Evolutionary conservation across 2,113 vertebrate species (phyloP).

Genomic region (Ammodytes marinus): DNA sequence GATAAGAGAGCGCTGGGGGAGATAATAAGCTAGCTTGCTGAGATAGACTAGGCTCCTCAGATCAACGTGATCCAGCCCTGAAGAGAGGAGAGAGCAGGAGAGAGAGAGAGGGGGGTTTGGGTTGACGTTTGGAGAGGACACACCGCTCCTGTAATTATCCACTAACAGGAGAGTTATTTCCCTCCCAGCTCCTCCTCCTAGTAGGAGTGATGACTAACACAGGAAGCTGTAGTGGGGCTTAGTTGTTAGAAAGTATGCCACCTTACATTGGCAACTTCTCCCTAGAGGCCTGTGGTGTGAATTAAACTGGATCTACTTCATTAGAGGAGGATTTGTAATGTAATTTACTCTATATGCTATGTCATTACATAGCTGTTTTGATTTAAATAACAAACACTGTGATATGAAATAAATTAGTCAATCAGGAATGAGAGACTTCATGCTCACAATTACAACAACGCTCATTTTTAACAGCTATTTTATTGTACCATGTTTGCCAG

Average conservation of each 20-base stretch:
- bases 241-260: neutral
- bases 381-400: neutral
- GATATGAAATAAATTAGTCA: neutral
- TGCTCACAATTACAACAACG: no score
- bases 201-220: neutral
- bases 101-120: neutral
- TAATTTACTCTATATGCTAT: neutral
- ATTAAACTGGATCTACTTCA: neutral
- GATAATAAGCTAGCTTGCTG: constrained; percentile 49
- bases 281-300: neutral
- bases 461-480: no score
- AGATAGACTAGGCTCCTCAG: constrained; percentile 43
- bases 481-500: no score
- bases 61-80: constrained; percentile 23
- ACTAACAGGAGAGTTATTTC: neutral
- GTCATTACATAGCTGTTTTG: neutral
- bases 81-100: neutral
- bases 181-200: neutral
- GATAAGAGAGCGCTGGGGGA: constrained; percentile 54
- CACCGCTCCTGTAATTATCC: neutral
- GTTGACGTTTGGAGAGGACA: neutral
- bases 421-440: no score
- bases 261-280: neutral
- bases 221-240: neutral
- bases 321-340: neutral